Evolutionary conservation across 1,140 invertebrate species (phyloP).

Genomic region (Zeugodacus cucurbitae): DNA sequence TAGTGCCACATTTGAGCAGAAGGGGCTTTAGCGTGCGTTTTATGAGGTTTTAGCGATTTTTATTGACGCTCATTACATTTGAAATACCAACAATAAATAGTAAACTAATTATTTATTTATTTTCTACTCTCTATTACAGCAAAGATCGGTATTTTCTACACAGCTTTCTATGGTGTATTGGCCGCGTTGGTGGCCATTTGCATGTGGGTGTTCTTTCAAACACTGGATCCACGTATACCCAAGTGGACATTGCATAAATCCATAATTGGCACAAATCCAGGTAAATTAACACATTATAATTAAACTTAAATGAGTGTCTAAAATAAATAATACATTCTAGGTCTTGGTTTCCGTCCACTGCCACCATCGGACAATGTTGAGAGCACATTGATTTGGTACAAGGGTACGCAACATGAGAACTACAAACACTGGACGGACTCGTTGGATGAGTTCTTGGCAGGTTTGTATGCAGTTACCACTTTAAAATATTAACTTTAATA

Average conservation of each 20-base stretch:
- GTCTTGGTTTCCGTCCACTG: constrained; percentile 90
- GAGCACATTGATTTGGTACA: constrained; percentile 94
- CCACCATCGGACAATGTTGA: constrained; percentile 85
- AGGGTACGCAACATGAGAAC: constrained; percentile 77
- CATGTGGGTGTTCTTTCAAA: constrained; percentile 92
- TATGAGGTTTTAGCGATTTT: neutral
- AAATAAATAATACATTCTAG: constrained; percentile 63
- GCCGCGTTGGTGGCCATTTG: constrained; percentile 88
- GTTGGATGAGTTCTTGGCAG: constrained; percentile 77
- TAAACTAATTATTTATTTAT: neutral
- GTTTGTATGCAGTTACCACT: constrained; percentile 67
- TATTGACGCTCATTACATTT: neutral
- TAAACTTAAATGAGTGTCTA: neutral
- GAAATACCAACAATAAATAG: neutral
- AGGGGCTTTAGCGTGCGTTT: neutral
- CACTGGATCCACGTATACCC: constrained; percentile 86
- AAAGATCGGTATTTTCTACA: constrained; percentile 92
- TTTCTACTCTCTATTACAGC: constrained; percentile 70
- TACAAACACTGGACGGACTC: constrained; percentile 82
- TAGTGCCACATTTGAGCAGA: too few species aligned
- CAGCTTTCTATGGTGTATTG: constrained; percentile 89
- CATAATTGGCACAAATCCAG: constrained; percentile 92
- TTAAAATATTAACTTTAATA: neutral
- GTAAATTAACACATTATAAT: constrained; percentile 64
- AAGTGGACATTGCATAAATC: constrained; percentile 84